These are phyloP conservation scores for Ophioninae sp. DNA, from an alignment of 2,888 invertebrate genomes.

Conservation along the genomic window DNA sequence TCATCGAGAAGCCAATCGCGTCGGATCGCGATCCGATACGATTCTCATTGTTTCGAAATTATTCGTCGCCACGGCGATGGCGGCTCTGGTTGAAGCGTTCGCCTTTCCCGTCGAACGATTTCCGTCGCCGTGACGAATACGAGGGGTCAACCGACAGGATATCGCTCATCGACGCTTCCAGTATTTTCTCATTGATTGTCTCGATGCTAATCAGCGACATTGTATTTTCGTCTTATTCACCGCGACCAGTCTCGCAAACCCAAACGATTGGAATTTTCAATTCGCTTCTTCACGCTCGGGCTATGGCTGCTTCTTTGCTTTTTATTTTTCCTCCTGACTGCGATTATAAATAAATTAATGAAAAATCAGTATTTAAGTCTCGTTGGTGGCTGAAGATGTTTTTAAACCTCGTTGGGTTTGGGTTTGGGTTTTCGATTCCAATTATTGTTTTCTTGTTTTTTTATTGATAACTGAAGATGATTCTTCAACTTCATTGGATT, in stretches of 20 bases:
- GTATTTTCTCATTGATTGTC: conserved; percentile 79
- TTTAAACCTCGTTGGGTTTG: too few species aligned
- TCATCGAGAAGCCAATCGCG: conserved; percentile 41
- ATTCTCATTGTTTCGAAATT: conserved; percentile 65
- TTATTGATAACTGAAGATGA: too few species aligned
- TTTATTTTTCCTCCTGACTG: background rate
- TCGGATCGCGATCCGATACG: conserved; percentile 14
- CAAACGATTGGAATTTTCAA: conserved; percentile 33
- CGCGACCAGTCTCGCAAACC: conserved; percentile 9
- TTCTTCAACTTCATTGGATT: too few species aligned
- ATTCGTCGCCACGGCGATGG: conserved; percentile 55
- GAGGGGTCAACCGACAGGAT: conserved; percentile 79
- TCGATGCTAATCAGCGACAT: conserved; percentile 75
- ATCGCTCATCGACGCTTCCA: conserved; percentile 73
- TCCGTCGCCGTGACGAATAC: conserved; percentile 71
- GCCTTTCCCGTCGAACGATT: conserved; percentile 75
- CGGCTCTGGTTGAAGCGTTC: conserved; percentile 51
- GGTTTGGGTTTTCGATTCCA: too few species aligned
- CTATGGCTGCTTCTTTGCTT: background rate
- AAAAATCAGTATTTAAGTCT: background rate
- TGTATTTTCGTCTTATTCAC: conserved; percentile 38
- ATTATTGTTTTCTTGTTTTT: too few species aligned
- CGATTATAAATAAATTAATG: background rate
- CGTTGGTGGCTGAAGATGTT: too few species aligned
- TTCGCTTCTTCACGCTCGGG: background rate